Conservation (phyloP, 2,113 vertebrate species). For the Austrofundulus limnaeus region DNA sequence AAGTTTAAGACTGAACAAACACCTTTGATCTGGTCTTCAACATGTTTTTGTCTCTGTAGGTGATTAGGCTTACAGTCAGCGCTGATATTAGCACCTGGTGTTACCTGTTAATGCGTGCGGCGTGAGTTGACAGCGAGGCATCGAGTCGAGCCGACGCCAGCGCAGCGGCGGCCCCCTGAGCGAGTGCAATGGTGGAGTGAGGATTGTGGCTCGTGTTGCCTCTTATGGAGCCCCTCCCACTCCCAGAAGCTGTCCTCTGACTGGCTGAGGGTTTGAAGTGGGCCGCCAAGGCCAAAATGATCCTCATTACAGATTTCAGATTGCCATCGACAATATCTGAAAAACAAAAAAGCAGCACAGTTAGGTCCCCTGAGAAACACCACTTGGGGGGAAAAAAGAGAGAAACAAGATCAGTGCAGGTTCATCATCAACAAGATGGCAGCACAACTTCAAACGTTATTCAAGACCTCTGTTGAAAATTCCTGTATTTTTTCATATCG, state of each 20-base stretch:
- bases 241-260: constrained; percentile 59
- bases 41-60: not conserved
- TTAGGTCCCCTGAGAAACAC: no score
- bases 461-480: no score
- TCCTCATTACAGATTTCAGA: constrained; percentile 94
- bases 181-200: constrained; percentile 86
- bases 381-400: no score
- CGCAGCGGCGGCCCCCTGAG: constrained; percentile 86
- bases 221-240: constrained; percentile 54
- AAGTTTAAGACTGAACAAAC: no score
- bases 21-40: no score
- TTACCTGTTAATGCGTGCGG: constrained; percentile 85
- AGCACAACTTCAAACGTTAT: no score
- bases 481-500: no score
- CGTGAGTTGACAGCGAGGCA: constrained; percentile 79
- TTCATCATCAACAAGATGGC: no score
- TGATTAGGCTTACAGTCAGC: not conserved
- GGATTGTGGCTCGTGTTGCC: constrained; percentile 77
- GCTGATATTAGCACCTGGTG: not conserved
- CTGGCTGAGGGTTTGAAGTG: constrained; percentile 91
- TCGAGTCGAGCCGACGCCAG: constrained; percentile 88
- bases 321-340: constrained; percentile 95
- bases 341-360: constrained; percentile 17
- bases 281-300: constrained; percentile 93
- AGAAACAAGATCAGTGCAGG: no score